Evolutionary conservation across 2,113 vertebrate species (phyloP), one percentile per base, ranked within the genome.

Genomic region (Trogon surrucura): DNA sequence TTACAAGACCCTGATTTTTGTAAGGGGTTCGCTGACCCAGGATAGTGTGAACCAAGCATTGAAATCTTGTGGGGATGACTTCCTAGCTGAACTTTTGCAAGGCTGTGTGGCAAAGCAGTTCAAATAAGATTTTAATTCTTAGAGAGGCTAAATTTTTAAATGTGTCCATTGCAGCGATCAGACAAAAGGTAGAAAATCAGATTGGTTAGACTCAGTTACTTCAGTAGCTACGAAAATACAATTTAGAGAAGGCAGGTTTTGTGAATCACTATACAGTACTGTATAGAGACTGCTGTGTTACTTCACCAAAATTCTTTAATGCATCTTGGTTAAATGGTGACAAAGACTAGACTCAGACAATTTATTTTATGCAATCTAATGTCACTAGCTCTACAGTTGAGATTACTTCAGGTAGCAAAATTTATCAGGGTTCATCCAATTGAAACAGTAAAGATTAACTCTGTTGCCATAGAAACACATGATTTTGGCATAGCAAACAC

Each of bases 351-450:
- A 74, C n/a, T 93, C 53, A 91, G 50, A 79, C 60, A 88, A 88
- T 95, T 93, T 89, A 92, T 96, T 97, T 92, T 75, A 84, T 85
- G 78, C 77, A 95, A 71, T 84, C 74, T 92, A 80, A 67, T 84
- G 88, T 88, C 21, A 41, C 56, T 74, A 67, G 87, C 74, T 65
- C 84, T 94, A 89, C 69, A 94, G 53, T 3, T 64, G 75, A 93
- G 77, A 83, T 91, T 94, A 93, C 73, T 91, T 88, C 58, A 57
- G 60, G 82, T 93, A 88, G 79, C 12, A 89, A 96, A 96, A 95
- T 92, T 67, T 95, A 93, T 80, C 62, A 87, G 62, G 89, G 62
- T 79, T 96, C 74, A 93, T 95, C 73, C 93, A 86, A 81, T 53
- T 72, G 93, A 94, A 94, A 85, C 79, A 88, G 67, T 86, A 88